These are phyloP conservation scores for Rousettus madagascariensis DNA, from an alignment of 2,797 vertebrate genomes.

Conservation along the genomic window DNA sequence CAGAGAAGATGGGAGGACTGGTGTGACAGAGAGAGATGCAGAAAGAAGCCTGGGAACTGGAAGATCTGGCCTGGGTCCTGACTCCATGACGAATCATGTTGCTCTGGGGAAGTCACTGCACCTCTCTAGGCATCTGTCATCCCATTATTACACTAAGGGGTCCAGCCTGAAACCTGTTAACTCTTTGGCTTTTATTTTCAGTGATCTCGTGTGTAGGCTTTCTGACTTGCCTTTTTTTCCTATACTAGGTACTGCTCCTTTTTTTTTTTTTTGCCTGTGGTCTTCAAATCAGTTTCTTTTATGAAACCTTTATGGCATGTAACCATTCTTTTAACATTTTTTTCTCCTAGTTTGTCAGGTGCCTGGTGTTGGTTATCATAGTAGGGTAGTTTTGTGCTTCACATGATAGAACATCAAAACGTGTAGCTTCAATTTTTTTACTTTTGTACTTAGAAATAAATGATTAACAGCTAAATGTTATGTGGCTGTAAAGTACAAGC, in stretches of 20 bases:
- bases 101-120: not conserved
- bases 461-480: constrained; percentile 38
- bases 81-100: not conserved
- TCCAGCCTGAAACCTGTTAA: not conserved
- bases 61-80: not conserved
- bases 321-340: not conserved
- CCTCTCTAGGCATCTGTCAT: not conserved
- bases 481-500: constrained; percentile 27
- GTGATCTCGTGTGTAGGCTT: not conserved
- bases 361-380: constrained; percentile 6
- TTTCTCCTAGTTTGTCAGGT: constrained; percentile 24
- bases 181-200: not conserved
- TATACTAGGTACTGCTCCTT: not conserved
- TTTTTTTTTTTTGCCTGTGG: constrained; percentile 5
- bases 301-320: not conserved
- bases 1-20: not conserved
- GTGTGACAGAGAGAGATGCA: not conserved
- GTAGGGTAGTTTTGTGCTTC: constrained; percentile 13
- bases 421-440: constrained; percentile 33
- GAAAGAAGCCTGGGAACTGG: not conserved
- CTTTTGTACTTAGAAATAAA: constrained; percentile 24
- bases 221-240: not conserved
- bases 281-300: constrained; percentile 30
- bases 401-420: not conserved
- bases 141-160: not conserved